Percentiles rank a stretch among this genome's conserved stretches.
Evolutionary conservation across 2,113 vertebrate genomes (phyloP).

Genomic region (Triplophysa rosa): DNA sequence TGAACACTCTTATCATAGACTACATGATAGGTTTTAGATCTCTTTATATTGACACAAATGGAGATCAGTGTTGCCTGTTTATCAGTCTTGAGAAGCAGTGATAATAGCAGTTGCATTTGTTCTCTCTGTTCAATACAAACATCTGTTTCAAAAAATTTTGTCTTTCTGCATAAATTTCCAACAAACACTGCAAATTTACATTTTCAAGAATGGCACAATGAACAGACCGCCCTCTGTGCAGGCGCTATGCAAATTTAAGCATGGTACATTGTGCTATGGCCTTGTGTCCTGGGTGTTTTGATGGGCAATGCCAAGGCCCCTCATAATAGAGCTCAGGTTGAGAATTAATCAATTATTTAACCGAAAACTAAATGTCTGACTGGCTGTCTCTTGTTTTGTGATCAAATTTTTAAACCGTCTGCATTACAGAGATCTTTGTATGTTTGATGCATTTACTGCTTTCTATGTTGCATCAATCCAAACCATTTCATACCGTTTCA

Average conservation of each 20-base stretch:
- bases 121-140: constrained; percentile 21
- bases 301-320: constrained; percentile 2
- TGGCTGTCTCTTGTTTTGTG: neutral
- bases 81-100: neutral
- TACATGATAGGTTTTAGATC: too few relatives aligned
- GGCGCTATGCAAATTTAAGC: constrained; percentile 37
- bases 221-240: constrained; percentile 20
- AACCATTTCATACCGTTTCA: too few relatives aligned
- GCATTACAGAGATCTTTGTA: too few relatives aligned
- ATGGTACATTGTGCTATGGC: constrained; percentile 11
- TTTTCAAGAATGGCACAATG: constrained; percentile 51
- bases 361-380: neutral
- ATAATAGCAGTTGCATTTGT: neutral
- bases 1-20: neutral
- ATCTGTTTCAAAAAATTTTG: constrained; percentile 36
- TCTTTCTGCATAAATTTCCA: constrained; percentile 60
- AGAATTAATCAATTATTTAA: constrained; percentile 33
- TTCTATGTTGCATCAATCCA: too few relatives aligned
- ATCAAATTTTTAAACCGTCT: too few relatives aligned
- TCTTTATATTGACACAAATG: neutral
- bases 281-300: constrained; percentile 23
- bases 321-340: constrained; percentile 15
- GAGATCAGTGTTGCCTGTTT: neutral
- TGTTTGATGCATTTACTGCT: too few relatives aligned
- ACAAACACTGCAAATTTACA: constrained; percentile 56